phyloP scores from a whole-genome alignment of 2,888 invertebrate genomes.

The Vanessa cardui region DNA sequence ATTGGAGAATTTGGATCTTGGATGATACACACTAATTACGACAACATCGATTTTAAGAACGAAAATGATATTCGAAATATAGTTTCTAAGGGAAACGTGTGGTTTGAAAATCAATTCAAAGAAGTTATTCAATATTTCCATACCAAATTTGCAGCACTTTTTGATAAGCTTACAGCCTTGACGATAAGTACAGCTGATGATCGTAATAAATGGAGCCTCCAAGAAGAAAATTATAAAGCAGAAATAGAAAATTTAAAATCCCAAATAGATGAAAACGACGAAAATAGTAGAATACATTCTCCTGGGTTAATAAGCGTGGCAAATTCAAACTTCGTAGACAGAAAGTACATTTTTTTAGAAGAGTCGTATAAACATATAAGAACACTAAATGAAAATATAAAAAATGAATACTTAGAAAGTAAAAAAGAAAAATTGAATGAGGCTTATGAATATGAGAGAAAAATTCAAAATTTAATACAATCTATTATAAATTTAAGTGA shows the following conservation, averaged over 20 bases:
- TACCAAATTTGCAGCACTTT: constrained; percentile 68
- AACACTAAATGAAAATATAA: constrained; percentile 78
- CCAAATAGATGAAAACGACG: constrained; percentile 56
- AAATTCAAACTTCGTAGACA: constrained; percentile 55
- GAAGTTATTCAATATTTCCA: constrained; percentile 69
- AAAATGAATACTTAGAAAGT: constrained; percentile 73
- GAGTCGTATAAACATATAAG: constrained; percentile 71
- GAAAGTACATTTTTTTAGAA: constrained; percentile 73
- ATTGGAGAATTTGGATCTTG: constrained; percentile 64
- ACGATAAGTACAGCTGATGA: constrained; percentile 71
- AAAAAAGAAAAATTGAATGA: constrained; percentile 73
- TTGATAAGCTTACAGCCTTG: constrained; percentile 71
- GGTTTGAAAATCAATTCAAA: constrained; percentile 64
- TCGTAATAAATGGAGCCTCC: constrained; percentile 67
- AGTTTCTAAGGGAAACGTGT: constrained; percentile 51
- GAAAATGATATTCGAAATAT: constrained; percentile 55
- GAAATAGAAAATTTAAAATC: constrained; percentile 69
- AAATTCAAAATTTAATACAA: constrained; percentile 69
- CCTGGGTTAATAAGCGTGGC: constrained; percentile 62
- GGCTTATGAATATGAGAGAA: constrained; percentile 66
- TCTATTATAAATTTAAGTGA: constrained; percentile 67
- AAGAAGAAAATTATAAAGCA: constrained; percentile 73
- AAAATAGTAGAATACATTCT: constrained; percentile 66
- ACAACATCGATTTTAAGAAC: constrained; percentile 54
- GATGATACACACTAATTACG: constrained; percentile 58